Base-by-base conservation (phyloP, 2,888 invertebrate genomes). In the Lottia gigantea region DNA sequence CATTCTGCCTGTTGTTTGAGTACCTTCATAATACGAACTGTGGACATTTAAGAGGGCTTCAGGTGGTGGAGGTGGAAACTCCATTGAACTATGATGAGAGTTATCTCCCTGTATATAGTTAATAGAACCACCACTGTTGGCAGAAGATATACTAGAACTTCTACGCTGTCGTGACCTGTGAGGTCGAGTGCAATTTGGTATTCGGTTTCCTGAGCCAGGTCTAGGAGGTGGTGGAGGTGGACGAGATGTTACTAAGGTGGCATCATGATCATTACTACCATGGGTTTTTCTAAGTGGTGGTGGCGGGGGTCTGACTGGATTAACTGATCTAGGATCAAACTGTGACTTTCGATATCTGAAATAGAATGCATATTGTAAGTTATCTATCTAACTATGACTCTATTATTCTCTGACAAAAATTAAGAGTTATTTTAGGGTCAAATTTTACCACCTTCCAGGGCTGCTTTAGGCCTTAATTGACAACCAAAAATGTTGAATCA, bases 161-260 rank as follows among this genome's bases (percentile, higher is more conserved):
- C 62, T 61, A 26, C 70, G 74, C n/a, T 70, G 70, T 45, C 55
- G 45, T 0, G 66, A 61, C 15, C 40, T 72, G 16, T 67, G 70
- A 7, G 71, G 75, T 64, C 69, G 71, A 61, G 55, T 55, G 23
- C 46, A 65, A 61, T 65, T 74, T 73, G 47, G 66, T 68, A 25
- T 64, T 68, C 26, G 66, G 23, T 23, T 55, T 55, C 55, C 23
- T 55, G 55, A 55, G 19, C 55, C 46, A 14, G 68, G 46, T 11
- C 74, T 69, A 3, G 75, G 76, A 31, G 80, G 79, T 4, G 79
- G 80, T 15, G 76, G 73, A 11, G 81, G 82, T 45, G 80, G 80
- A 31, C 80, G 68, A n/a, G 75, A 75, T 12, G 76, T 71, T 23
- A 80, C 40, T 65, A 70, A 74, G 3, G 71, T 61, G 23, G 73